phyloP scores from a whole-genome alignment of 2,113 vertebrate species.

The Gambusia affinis region DNA sequence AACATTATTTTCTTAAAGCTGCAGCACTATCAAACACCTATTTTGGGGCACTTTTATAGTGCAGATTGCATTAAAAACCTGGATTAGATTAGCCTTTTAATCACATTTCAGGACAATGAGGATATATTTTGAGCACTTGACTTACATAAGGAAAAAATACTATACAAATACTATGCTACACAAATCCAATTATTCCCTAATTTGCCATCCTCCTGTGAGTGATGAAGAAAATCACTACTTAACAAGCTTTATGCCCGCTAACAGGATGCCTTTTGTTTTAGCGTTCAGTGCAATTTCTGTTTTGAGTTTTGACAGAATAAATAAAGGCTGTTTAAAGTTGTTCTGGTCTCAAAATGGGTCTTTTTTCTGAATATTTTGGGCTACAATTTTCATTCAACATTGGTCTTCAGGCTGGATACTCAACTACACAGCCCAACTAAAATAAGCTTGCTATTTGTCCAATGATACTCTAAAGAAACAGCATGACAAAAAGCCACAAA shows the following conservation, averaged over 20 bases:
- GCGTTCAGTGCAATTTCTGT: not conserved
- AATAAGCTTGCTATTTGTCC: not conserved
- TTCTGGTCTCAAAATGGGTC: not conserved
- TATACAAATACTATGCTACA: no score
- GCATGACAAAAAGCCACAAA: no score
- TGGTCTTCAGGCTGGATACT: not conserved
- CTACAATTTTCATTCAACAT: not conserved
- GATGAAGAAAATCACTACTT: no score
- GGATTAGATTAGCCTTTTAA: not conserved
- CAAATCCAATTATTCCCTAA: not conserved
- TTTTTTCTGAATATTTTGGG: not conserved
- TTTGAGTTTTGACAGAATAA: slow-evolving; percentile 16
- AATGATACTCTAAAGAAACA: not conserved
- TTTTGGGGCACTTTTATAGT: not conserved
- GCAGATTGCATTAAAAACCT: not conserved
- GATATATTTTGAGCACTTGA: not conserved
- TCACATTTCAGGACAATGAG: not conserved
- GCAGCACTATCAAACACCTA: not conserved
- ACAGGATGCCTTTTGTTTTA: slow-evolving; percentile 22
- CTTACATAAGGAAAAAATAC: not conserved
- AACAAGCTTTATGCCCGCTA: slow-evolving; percentile 3
- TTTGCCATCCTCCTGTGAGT: no score
- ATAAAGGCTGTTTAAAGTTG: slow-evolving; percentile 28
- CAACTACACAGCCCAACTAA: not conserved
- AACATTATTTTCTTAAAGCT: not conserved